phyloP scores from a whole-genome alignment of 1,140 invertebrate genomes.

The Trachymyrmex cornetzi region DNA sequence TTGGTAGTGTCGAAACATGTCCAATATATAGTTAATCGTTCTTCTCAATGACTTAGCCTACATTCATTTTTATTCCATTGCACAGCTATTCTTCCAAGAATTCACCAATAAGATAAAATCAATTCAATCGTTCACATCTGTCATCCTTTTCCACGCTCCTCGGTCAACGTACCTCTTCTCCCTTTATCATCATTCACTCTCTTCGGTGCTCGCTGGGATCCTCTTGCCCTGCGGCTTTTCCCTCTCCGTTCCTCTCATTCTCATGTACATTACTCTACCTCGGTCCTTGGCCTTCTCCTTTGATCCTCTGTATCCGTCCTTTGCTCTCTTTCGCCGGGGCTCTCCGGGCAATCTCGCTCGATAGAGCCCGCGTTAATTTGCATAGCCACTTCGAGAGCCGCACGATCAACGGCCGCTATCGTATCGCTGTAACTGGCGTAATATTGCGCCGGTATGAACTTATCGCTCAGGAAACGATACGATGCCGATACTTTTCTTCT shows the following conservation, averaged over 20 bases:
- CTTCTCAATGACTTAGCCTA: not conserved
- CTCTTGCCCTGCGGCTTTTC: constrained; percentile 9
- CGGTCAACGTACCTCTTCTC: constrained; percentile 56
- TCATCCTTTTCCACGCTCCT: constrained; percentile 44
- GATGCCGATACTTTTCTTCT: constrained; percentile 57
- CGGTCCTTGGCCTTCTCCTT: not conserved
- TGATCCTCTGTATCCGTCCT: constrained; percentile 28
- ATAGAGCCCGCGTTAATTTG: constrained; percentile 75
- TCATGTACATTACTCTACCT: constrained; percentile 23
- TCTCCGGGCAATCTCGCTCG: constrained; percentile 70
- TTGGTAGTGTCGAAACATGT: no score
- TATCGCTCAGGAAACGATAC: constrained; percentile 69
- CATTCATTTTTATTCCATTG: not conserved
- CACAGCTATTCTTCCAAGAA: constrained; percentile 26
- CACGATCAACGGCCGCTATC: constrained; percentile 69
- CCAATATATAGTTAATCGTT: not conserved
- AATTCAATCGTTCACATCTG: constrained; percentile 49
- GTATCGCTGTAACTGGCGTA: constrained; percentile 69
- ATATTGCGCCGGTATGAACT: constrained; percentile 70
- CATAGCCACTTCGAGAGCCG: constrained; percentile 74
- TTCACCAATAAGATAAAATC: constrained; percentile 49
- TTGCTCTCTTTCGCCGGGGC: constrained; percentile 45
- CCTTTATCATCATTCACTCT: constrained; percentile 38
- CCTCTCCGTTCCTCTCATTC: constrained; percentile 31
- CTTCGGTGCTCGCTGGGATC: not conserved